Evolutionary conservation across 2,113 vertebrate species (phyloP).

Genomic region (Brachirus orientalis): DNA sequence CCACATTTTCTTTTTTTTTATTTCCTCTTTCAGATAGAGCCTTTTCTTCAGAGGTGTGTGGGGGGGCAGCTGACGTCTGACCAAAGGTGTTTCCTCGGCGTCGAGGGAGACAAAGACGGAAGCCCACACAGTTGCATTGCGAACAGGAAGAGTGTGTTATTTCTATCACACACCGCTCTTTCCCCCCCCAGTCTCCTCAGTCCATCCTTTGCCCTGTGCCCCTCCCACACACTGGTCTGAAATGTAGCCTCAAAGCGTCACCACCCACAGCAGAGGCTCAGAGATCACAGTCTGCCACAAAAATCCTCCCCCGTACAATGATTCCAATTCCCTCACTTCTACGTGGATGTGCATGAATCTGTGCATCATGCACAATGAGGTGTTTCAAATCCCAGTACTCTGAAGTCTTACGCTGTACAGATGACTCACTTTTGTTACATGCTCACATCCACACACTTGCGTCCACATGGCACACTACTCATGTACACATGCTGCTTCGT

Average conservation of each 20-base stretch:
- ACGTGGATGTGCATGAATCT: neutral
- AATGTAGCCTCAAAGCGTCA: constrained; percentile 57
- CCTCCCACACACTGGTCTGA: constrained; percentile 54
- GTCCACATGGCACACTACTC: too few species aligned
- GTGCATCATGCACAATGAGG: neutral
- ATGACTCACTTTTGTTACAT: constrained; percentile 20
- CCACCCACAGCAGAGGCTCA: constrained; percentile 42
- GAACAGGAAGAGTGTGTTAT: constrained; percentile 44
- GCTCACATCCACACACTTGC: constrained; percentile 6
- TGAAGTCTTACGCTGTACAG: constrained; percentile 18
- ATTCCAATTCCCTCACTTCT: constrained; percentile 22
- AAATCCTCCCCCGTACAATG: constrained; percentile 18
- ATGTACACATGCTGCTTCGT: too few species aligned
- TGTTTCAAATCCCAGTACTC: constrained; percentile 22
- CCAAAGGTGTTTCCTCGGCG: constrained; percentile 35
- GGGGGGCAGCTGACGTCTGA: constrained; percentile 41
- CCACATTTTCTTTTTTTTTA: constrained; percentile 8
- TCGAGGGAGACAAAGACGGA: constrained; percentile 44
- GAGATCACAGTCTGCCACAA: constrained; percentile 40
- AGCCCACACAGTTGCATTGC: constrained; percentile 50
- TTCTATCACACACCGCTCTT: constrained; percentile 31
- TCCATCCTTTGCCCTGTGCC: constrained; percentile 36
- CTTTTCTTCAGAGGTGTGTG: constrained; percentile 18
- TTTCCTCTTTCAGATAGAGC: constrained; percentile 35
- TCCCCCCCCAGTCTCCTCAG: neutral